Conservation (phyloP, 2,888 invertebrate species). For the Empis stercorea region DNA sequence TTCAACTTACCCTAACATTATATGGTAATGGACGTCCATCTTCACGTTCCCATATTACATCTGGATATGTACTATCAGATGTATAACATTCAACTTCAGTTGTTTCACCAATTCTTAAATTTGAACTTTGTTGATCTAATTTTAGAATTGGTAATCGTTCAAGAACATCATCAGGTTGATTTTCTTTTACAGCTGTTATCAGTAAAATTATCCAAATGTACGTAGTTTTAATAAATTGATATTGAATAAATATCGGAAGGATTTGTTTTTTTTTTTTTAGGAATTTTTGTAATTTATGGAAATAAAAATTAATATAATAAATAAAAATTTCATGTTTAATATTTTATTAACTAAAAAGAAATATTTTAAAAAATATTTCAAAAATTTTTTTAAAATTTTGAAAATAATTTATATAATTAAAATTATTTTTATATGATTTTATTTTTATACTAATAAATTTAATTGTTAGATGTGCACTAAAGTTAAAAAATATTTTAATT, state of each 20-base stretch:
- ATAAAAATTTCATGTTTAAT: too few relatives aligned
- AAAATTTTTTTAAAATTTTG: too few relatives aligned
- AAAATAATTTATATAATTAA: too few relatives aligned
- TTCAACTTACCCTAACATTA: constrained; percentile 25
- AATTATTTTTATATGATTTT: too few relatives aligned
- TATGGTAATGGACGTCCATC: constrained; percentile 27
- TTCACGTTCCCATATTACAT: constrained; percentile 32
- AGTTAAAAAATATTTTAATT: too few relatives aligned
- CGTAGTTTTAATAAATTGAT: not conserved
- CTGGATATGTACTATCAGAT: constrained; percentile 26
- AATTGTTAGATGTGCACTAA: too few relatives aligned
- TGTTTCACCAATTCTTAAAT: constrained; percentile 29
- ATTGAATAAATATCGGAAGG: not conserved
- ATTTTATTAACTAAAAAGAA: too few relatives aligned
- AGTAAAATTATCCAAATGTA: not conserved
- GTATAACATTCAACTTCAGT: constrained; percentile 35
- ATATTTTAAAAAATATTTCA: too few relatives aligned
- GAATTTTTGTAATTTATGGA: too few relatives aligned
- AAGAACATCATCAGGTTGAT: not conserved
- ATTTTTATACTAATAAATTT: too few relatives aligned
- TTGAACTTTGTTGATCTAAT: constrained; percentile 30
- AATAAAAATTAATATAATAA: too few relatives aligned
- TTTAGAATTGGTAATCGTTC: constrained; percentile 23
- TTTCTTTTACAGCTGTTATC: not conserved
- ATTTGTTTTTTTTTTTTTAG: too few relatives aligned